Percentiles rank a stretch among this genome's conserved stretches.
These are phyloP conservation scores for Drosophila neonasuta DNA, from an alignment of 2,888 invertebrate genomes.

Conservation along the genomic window DNA sequence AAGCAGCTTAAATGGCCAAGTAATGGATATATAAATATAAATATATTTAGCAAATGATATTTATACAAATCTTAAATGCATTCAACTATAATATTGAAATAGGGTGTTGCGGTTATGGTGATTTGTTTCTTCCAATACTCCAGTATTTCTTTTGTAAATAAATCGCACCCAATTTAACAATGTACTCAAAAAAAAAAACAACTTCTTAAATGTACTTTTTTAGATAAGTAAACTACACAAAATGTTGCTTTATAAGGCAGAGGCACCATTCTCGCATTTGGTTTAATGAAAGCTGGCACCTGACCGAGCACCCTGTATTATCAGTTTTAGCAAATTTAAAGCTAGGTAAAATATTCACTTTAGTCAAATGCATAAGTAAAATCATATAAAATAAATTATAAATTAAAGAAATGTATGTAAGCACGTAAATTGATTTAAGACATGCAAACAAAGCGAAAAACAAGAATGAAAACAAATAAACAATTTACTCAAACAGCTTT, in stretches of 20 bases:
- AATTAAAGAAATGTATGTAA: slow-evolving; percentile 38
- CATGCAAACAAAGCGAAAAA: slow-evolving; percentile 19
- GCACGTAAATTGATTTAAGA: slow-evolving; percentile 50
- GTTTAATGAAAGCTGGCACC: slow-evolving; percentile 37
- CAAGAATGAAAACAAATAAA: slow-evolving; percentile 31
- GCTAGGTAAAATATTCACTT: slow-evolving; percentile 53
- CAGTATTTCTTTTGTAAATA: slow-evolving; percentile 48
- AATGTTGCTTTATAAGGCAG: slow-evolving; percentile 51
- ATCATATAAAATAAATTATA: slow-evolving; percentile 32
- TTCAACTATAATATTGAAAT: slow-evolving; percentile 20
- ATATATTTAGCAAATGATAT: slow-evolving; percentile 39
- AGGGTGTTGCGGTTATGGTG: slow-evolving; percentile 29
- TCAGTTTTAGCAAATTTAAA: slow-evolving; percentile 61
- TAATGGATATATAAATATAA: slow-evolving; percentile 15
- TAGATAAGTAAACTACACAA: slow-evolving; percentile 25
- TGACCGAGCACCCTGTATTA: slow-evolving; percentile 59
- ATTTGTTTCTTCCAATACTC: slow-evolving; percentile 39
- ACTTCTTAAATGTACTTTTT: slow-evolving; percentile 11
- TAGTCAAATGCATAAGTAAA: slow-evolving; percentile 50
- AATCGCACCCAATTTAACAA: slow-evolving; percentile 32
- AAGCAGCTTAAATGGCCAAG: slow-evolving; percentile 30
- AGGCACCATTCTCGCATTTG: slow-evolving; percentile 46
- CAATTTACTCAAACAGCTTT: slow-evolving; percentile 67
- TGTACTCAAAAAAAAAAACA: not conserved
- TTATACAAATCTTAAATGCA: slow-evolving; percentile 16